Percentiles rank a stretch among this genome's conserved stretches.
Evolutionary conservation across 2,113 vertebrate genomes (phyloP).

Genomic region (Menidia beryllina): DNA sequence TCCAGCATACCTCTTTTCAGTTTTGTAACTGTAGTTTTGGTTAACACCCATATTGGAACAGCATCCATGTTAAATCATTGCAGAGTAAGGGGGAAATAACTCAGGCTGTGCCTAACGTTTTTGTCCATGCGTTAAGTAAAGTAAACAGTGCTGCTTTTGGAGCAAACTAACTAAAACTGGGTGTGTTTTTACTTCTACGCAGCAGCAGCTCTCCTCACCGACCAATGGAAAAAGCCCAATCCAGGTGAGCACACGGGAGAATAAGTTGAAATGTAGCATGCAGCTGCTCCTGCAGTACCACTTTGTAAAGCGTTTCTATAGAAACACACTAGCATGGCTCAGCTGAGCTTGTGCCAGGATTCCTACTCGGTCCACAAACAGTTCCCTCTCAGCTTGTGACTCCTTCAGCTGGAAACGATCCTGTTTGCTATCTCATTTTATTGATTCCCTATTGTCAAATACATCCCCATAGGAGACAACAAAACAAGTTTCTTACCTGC

Average conservation of each 20-base stretch:
- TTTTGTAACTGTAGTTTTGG: neutral
- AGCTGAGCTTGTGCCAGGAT: constrained; percentile 42
- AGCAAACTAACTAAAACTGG: neutral
- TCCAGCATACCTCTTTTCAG: constrained; percentile 1
- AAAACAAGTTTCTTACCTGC: constrained; percentile 78
- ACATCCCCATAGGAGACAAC: constrained; percentile 23
- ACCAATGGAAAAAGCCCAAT: constrained; percentile 19
- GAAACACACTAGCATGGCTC: constrained; percentile 66
- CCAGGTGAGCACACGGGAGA: constrained; percentile 34
- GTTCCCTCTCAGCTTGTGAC: constrained; percentile 11
- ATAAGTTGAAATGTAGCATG: constrained; percentile 23
- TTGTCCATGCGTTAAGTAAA: constrained; percentile 9
- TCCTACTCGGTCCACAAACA: constrained; percentile 17
- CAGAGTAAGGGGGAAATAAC: neutral
- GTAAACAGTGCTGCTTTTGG: neutral
- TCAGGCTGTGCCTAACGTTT: neutral
- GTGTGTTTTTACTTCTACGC: neutral
- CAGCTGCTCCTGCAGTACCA: constrained; percentile 50
- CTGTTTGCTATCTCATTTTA: constrained; percentile 21
- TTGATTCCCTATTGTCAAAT: constrained; percentile 5
- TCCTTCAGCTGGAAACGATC: constrained; percentile 12
- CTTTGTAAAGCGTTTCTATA: constrained; percentile 66
- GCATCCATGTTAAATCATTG: constrained; percentile 14
- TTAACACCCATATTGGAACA: neutral
- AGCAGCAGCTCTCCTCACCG: neutral